These are phyloP conservation scores for Trogon melanurus DNA, from an alignment of 2,113 vertebrate species.

Conservation along the genomic window DNA sequence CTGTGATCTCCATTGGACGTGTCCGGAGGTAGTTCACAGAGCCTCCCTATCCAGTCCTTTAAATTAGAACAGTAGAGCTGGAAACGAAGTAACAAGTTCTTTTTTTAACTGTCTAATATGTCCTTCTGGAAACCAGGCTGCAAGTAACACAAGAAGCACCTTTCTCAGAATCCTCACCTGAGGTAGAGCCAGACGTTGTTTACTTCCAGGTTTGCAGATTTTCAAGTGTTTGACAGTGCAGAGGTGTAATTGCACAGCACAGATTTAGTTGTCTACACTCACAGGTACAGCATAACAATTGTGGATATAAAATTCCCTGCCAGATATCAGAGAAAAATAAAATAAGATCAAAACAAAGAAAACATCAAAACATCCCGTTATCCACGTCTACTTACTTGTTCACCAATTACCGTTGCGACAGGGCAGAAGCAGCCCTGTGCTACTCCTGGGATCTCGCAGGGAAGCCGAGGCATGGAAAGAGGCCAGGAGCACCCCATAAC, in stretches of 20 bases:
- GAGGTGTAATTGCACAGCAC: neutral
- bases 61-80: neutral
- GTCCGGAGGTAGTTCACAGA: neutral
- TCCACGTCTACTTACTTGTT: neutral
- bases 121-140: neutral
- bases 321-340: neutral
- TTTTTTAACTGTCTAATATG: neutral
- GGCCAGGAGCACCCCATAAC: neutral
- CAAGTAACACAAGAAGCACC: neutral
- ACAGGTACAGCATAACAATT: neutral
- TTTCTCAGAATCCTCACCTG: neutral
- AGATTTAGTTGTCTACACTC: neutral
- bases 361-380: neutral
- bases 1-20: neutral
- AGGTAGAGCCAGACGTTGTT: neutral
- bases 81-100: neutral
- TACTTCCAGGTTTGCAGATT: neutral
- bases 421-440: neutral
- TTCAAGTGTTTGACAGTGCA: neutral
- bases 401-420: neutral
- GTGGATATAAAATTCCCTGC: neutral
- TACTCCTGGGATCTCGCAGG: neutral
- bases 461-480: neutral
- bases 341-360: neutral
- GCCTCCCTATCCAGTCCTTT: neutral